Evolutionary conservation across 2,797 vertebrate genomes (phyloP), one percentile per base, ranked within the genome.

Genomic region (Sebastes steindachneri): DNA sequence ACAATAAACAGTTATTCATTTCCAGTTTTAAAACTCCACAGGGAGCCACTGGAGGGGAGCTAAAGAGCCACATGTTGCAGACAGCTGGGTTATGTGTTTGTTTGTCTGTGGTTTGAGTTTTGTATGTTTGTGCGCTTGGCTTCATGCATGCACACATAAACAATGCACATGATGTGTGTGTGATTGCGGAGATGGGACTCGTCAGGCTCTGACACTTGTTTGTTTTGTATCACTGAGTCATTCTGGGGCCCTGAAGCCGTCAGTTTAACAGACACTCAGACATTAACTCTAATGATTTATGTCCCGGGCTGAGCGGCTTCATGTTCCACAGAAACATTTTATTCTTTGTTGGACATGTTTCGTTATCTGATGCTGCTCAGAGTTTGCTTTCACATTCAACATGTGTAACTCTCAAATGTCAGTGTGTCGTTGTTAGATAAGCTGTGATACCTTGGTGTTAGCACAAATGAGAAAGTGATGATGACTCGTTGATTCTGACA

Each of bases 211-310:
- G 85, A 85, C 79, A 83, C 65, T 41, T 90, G 85, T 88, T 88
- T 89, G 64, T 86, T 84, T 93, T 79, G 87, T 79, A 87, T 85
- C 69, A 53, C 70, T 77, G 75, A 87, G 65, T 87, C 66, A 83
- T 84, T 83, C 48, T 64, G 51, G 45, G 1, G 12, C 60, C n/a
- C 75, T 75, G 67, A 78, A 80, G 68, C 60, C 3, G 23, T 59
- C 31, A 21, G 17, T 81, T 85, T 73, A 82, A 83, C 58, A 78
- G 69, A 28, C 83, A 76, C 83, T 77, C 70, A 41, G 54, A 83
- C 79, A 57, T 82, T 78, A 73, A 76, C 60, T 71, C 35, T 80
- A 73, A 85, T 86, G 85, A 79, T 90, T 87, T 88, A 85, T 73
- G 48, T 41, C 9, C 17, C 0, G 17, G 26, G 12, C 67, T 58